Evolutionary conservation across 2,797 vertebrate species (phyloP).

Genomic region (Smutsia temminckii): DNA sequence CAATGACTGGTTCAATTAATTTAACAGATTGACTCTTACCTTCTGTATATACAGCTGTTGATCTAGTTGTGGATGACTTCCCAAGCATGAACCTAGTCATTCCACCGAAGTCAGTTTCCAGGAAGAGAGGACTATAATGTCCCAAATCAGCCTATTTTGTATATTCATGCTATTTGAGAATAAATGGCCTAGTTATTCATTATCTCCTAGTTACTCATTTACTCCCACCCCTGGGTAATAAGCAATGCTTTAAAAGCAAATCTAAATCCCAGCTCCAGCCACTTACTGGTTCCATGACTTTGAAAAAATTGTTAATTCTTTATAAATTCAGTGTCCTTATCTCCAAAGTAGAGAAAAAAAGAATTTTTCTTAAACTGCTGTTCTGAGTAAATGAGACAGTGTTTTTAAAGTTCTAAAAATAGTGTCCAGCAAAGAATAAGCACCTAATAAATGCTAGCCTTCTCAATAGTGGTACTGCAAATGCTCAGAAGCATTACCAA

Average conservation of each 20-base stretch:
- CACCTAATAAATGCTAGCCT: background rate
- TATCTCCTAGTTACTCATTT: background rate
- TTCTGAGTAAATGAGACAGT: background rate
- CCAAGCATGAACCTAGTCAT: background rate
- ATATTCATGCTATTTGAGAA: background rate
- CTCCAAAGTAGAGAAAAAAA: background rate
- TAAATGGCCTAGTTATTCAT: background rate
- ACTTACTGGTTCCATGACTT: background rate
- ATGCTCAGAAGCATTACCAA: background rate
- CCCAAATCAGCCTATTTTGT: background rate
- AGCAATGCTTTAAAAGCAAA: constrained; percentile 4
- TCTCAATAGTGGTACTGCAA: background rate
- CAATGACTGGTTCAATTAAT: background rate
- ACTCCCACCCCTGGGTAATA: background rate
- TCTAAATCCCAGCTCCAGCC: background rate
- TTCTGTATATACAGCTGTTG: background rate
- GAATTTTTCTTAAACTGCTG: background rate
- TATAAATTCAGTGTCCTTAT: background rate
- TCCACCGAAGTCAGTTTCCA: background rate
- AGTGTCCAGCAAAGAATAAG: background rate
- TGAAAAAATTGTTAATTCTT: background rate
- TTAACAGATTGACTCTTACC: background rate
- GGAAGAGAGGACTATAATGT: background rate
- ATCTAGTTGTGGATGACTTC: background rate
- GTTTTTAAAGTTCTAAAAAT: constrained; percentile 21